Base-by-base conservation (phyloP, 2,888 invertebrate species). In the Agapostemon virescens region DNA sequence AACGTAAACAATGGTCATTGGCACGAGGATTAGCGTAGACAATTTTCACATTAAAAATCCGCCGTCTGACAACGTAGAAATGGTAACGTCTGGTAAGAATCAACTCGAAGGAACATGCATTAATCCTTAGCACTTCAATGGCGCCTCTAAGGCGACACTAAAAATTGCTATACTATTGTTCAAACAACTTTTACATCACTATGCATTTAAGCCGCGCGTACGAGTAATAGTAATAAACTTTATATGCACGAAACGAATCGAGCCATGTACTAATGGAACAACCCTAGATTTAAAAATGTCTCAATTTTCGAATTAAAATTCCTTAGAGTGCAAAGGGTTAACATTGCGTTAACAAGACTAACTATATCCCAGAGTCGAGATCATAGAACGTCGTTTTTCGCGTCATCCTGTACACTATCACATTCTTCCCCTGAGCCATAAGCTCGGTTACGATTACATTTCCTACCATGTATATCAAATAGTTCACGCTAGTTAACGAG, bases 381-480 rank as follows among this genome's bases (percentile, higher is more conserved):
- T 4, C 49, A 7, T n/a, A n/a, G 2, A 7, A 36, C 36, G n/a
- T 11, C 1, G n/a, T 36, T 1, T 61, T n/a, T 5, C 5, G 13
- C n/a, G 33, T 61, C 17, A n/a, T 38, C 38, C 33, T 33, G 33
- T 13, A 36, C 23, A 20, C 11, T 17, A 33, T 30, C 15, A 15
- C 20, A 58, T 20, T 71, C 63, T 42, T 45, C 13, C 7, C n/a
- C 9, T n/a, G 15, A 30, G 26, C 26, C 58, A 2, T 45, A 36
- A 23, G 38, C 68, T 69, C 52, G 70, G 64, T 64, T 40, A 73
- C 33, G 69, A 69, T 78, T 64, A 33, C 69, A 69, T 36, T 69
- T 80, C 69, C 40, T 66, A 73, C 58, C 58, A 26, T 40, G 58
- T 73, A 66, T 66, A n/a, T 66, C 69, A 73, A n/a, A 80, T 69